Percentiles rank a stretch among this genome's conserved stretches.
phyloP scores from a whole-genome alignment of 2,113 vertebrate species.

The Ophiodon elongatus region DNA sequence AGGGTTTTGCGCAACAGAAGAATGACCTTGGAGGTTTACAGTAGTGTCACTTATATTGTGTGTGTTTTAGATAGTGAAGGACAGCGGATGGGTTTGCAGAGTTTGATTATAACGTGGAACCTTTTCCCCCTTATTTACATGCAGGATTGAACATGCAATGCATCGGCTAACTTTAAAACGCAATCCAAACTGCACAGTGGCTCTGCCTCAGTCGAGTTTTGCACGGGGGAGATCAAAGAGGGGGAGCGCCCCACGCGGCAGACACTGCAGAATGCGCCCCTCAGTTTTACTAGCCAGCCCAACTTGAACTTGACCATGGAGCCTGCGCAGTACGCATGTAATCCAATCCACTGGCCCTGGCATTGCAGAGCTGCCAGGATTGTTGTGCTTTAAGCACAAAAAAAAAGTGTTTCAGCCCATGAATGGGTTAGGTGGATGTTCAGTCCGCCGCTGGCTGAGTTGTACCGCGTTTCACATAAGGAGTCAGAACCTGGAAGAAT shows the following conservation, averaged over 20 bases:
- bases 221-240: conserved; percentile 64
- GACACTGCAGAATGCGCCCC: conserved; percentile 74
- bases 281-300: conserved; percentile 77
- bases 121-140: neutral
- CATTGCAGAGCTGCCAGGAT: conserved; percentile 29
- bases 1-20: conserved; percentile 70
- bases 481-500: conserved; percentile 40
- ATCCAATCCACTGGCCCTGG: conserved; percentile 55
- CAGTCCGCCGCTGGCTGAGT: neutral
- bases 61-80: conserved; percentile 77
- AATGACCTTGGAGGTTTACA: conserved; percentile 75
- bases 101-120: conserved; percentile 24
- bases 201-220: conserved; percentile 54
- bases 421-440: conserved; percentile 11
- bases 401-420: conserved; percentile 4
- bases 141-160: neutral
- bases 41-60: conserved; percentile 78
- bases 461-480: conserved; percentile 9
- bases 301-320: conserved; percentile 88
- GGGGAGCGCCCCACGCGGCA: conserved; percentile 57
- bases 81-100: conserved; percentile 50
- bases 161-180: neutral
- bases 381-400: conserved; percentile 34
- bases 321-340: conserved; percentile 69
- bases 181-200: conserved; percentile 8